phyloP scores from a whole-genome alignment of 2,797 vertebrate genomes.

The Crocodylus rhombifer region DNA sequence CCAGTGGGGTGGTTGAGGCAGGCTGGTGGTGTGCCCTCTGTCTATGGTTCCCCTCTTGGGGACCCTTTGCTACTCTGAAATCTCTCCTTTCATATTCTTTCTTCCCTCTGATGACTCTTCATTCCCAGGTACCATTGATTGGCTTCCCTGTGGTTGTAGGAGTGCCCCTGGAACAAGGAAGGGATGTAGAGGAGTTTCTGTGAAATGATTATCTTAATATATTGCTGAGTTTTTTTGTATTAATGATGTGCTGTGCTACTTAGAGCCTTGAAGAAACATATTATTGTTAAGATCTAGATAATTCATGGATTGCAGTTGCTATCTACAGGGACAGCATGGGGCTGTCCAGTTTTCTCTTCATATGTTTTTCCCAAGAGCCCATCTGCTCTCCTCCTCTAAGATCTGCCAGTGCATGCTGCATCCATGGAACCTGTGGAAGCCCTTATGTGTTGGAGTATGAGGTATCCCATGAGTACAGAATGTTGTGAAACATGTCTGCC shows the following conservation, averaged over 20 bases:
- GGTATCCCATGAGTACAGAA: not conserved
- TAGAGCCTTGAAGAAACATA: not conserved
- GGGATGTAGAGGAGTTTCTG: not conserved
- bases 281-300: conserved; percentile 2
- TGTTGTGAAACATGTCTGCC: not conserved
- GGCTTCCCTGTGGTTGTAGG: not conserved
- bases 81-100: too few relatives aligned
- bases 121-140: too few relatives aligned
- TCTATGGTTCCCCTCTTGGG: not conserved
- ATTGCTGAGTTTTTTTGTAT: not conserved
- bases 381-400: not conserved
- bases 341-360: not conserved
- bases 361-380: not conserved
- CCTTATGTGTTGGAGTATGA: not conserved
- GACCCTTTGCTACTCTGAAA: not conserved
- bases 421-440: not conserved
- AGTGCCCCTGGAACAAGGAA: not conserved
- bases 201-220: conserved; percentile 9
- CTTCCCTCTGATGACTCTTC: too few relatives aligned
- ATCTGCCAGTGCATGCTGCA: not conserved
- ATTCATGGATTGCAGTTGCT: not conserved
- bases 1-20: too few relatives aligned
- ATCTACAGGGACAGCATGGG: not conserved
- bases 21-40: not conserved
- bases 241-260: not conserved